Evolutionary conservation across 2,888 invertebrate species (phyloP).

Genomic region (Campoletis raptor): DNA sequence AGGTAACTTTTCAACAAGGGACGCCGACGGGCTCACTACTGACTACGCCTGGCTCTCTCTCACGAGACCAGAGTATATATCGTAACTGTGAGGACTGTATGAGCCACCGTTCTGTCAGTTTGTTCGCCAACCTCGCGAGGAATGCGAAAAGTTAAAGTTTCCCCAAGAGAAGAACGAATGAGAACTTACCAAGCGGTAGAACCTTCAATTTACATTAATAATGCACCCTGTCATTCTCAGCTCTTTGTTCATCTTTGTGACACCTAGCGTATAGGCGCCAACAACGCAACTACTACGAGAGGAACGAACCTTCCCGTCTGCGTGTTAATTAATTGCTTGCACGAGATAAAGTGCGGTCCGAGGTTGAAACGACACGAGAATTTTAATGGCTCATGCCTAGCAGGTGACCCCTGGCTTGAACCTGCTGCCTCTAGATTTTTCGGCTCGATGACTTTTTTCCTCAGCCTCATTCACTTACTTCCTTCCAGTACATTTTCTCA

Average conservation of each 20-base stretch:
- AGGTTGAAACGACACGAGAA: constrained; percentile 61
- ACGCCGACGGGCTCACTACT: constrained; percentile 28
- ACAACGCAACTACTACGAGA: constrained; percentile 30
- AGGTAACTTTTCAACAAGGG: constrained; percentile 42
- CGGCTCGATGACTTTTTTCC: constrained; percentile 42
- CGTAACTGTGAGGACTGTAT: constrained; percentile 17
- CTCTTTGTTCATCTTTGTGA: constrained; percentile 68
- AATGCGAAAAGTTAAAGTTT: constrained; percentile 68
- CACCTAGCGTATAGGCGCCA: constrained; percentile 42
- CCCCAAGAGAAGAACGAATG: constrained; percentile 50
- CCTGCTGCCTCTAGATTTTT: constrained; percentile 21
- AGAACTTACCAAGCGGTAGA: constrained; percentile 45
- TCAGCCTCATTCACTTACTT: background rate
- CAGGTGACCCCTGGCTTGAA: constrained; percentile 42
- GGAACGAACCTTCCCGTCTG: constrained; percentile 37
- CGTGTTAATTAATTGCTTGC: constrained; percentile 70
- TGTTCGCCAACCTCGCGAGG: constrained; percentile 48
- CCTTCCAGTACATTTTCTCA: constrained; percentile 10
- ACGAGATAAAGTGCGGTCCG: constrained; percentile 66
- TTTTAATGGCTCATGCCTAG: constrained; percentile 61
- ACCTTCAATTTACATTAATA: constrained; percentile 74
- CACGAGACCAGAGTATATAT: constrained; percentile 23
- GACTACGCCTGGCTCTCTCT: background rate
- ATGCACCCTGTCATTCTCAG: constrained; percentile 69
- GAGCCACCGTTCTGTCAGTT: constrained; percentile 44